These are phyloP conservation scores for Oplegnathus fasciatus DNA, from an alignment of 2,113 vertebrate species.

Conservation along the genomic window DNA sequence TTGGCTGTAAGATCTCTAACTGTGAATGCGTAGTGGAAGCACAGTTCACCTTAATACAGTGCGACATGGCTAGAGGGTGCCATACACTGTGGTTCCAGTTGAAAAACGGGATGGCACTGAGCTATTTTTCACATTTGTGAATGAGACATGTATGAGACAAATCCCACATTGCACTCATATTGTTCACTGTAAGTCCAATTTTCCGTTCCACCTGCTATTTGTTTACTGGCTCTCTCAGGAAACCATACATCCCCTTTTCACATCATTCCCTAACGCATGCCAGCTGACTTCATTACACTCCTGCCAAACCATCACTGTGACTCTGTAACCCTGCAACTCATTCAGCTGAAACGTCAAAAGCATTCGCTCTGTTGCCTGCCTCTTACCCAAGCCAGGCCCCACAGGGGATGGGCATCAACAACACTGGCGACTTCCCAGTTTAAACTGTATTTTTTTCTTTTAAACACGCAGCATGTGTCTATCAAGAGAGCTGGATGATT, in stretches of 20 bases:
- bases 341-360: constrained; percentile 65
- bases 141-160: constrained; percentile 22
- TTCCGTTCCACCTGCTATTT: constrained; percentile 40
- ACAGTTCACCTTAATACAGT: constrained; percentile 11
- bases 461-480: constrained; percentile 19
- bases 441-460: constrained; percentile 35
- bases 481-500: constrained; percentile 36
- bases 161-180: constrained; percentile 14
- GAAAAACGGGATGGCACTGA: neutral
- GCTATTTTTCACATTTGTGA: constrained; percentile 27
- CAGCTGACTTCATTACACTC: constrained; percentile 62
- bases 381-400: constrained; percentile 39
- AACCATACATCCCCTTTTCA: constrained; percentile 31
- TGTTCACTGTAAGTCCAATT: constrained; percentile 14
- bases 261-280: constrained; percentile 27
- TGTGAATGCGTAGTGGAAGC: neutral
- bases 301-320: constrained; percentile 60
- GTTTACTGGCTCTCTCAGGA: constrained; percentile 17
- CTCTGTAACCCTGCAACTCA: constrained; percentile 52
- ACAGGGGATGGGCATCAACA: constrained; percentile 26
- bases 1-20: neutral
- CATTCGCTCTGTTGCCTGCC: constrained; percentile 40
- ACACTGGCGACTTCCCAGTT: constrained; percentile 42
- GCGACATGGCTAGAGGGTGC: neutral
- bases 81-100: neutral